A percentile compares a stretch with the other conserved stretches of the same genome.
Evolutionary conservation across 2,888 invertebrate species (phyloP).

Genomic region (Chironomus tentans): DNA sequence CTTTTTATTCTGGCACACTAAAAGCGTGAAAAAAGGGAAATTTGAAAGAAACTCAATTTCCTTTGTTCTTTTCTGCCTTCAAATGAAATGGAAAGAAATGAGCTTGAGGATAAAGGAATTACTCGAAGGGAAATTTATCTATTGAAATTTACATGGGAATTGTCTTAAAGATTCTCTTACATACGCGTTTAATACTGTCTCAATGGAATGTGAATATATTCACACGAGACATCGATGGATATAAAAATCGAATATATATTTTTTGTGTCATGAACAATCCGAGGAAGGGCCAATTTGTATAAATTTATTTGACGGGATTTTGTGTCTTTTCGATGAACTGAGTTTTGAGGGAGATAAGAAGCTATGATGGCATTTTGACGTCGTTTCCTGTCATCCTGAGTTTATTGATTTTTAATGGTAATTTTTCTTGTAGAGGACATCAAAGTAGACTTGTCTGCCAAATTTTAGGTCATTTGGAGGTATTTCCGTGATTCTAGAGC

Average conservation of each 20-base stretch:
- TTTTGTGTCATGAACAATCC: neutral
- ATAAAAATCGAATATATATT: neutral
- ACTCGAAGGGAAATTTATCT: too few relatives aligned
- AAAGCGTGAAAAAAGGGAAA: neutral
- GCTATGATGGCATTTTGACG: too few relatives aligned
- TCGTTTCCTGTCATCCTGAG: too few relatives aligned
- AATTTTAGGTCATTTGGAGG: too few relatives aligned
- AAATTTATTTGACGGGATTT: constrained; percentile 17
- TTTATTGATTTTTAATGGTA: too few relatives aligned
- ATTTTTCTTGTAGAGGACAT: too few relatives aligned
- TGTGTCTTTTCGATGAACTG: neutral
- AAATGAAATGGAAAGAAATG: neutral
- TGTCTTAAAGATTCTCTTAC: neutral
- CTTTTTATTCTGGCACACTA: neutral
- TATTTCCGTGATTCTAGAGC: too few relatives aligned
- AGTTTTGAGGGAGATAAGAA: too few relatives aligned
- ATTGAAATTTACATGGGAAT: neutral
- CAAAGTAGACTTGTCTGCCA: too few relatives aligned
- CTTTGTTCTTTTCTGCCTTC: neutral
- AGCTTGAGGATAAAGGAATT: neutral
- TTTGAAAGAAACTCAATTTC: neutral
- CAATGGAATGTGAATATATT: neutral
- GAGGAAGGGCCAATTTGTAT: constrained; percentile 6
- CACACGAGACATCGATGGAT: neutral
- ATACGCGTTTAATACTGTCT: neutral